Conservation (phyloP, 2,888 invertebrate genomes). For the Lypha dubia region DNA sequence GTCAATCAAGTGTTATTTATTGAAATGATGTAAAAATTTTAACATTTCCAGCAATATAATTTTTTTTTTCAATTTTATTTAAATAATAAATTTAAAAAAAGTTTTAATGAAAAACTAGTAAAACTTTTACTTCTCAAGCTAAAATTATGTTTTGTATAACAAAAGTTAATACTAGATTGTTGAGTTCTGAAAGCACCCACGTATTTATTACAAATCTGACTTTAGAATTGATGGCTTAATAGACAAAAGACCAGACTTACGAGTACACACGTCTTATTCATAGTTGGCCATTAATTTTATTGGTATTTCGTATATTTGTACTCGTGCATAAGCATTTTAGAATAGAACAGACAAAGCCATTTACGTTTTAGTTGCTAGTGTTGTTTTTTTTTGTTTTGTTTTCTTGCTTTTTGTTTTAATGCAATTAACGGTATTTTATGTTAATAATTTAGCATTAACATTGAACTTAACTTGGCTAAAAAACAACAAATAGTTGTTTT, state of each 20-base stretch:
- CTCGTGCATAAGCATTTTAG: neutral
- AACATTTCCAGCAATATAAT: no score
- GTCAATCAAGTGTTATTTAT: no score
- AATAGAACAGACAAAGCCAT: constrained; percentile 29
- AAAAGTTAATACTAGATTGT: neutral
- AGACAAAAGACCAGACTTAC: neutral
- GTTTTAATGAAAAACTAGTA: no score
- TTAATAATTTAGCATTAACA: constrained; percentile 81
- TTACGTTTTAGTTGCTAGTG: constrained; percentile 37
- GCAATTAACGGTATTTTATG: constrained; percentile 82
- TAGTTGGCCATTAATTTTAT: constrained; percentile 11
- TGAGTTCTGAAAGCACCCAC: neutral
- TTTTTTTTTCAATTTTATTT: no score
- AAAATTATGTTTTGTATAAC: no score
- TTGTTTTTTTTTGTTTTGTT: no score
- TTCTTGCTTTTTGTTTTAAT: constrained; percentile 49
- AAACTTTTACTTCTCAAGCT: no score
- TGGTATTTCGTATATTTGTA: neutral
- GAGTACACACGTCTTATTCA: constrained; percentile 19
- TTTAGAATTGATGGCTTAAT: constrained; percentile 37
- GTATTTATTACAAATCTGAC: neutral
- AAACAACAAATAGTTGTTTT: constrained; percentile 54
- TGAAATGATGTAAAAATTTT: no score
- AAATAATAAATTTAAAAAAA: no score
- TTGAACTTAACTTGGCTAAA: constrained; percentile 80